Conservation (phyloP, 2,888 invertebrate species). For the Cephus rjabovi region DNA sequence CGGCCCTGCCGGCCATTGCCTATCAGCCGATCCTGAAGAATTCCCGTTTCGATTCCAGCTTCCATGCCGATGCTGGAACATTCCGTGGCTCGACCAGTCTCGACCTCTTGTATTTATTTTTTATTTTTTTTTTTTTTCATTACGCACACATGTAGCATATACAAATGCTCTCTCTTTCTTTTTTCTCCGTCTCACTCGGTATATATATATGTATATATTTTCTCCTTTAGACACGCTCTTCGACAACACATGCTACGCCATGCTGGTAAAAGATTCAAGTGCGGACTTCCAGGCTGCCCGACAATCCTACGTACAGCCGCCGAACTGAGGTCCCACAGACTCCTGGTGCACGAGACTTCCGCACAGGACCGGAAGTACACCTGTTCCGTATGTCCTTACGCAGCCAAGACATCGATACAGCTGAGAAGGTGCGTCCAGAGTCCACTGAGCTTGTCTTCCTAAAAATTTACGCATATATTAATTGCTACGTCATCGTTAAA, state of each 20-base stretch:
- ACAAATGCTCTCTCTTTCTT: constrained; percentile 6
- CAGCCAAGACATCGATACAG: constrained; percentile 62
- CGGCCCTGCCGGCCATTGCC: constrained; percentile 29
- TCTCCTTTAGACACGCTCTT: constrained; percentile 69
- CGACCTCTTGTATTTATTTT: neutral
- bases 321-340: constrained; percentile 70
- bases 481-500: neutral
- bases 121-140: neutral
- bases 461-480: constrained; percentile 26
- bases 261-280: constrained; percentile 70
- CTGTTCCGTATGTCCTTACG: constrained; percentile 70
- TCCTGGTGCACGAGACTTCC: constrained; percentile 69
- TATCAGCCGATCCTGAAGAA: constrained; percentile 16
- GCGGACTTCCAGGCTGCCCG: constrained; percentile 70
- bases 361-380: constrained; percentile 70
- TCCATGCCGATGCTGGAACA: neutral
- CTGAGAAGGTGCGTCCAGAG: constrained; percentile 67
- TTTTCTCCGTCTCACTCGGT: constrained; percentile 17
- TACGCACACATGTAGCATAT: neutral
- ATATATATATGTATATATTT: constrained; percentile 1
- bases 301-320: constrained; percentile 70
- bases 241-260: constrained; percentile 73
- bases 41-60: constrained; percentile 16
- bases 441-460: neutral
- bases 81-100: neutral